Conservation (phyloP, 2,888 invertebrate species). For the Agriotes lineatus region DNA sequence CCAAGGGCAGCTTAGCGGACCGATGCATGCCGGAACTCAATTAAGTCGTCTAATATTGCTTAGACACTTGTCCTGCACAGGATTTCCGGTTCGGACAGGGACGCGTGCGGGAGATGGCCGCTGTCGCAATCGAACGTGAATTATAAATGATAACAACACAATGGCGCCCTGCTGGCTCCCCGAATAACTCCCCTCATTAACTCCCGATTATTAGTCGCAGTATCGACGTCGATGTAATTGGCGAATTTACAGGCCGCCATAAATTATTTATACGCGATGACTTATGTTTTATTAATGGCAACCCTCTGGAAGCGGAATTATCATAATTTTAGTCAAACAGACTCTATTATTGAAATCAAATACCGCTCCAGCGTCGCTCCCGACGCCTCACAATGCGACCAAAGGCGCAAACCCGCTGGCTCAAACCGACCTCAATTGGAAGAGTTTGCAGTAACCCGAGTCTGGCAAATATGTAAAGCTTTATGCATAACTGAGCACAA, state of each 20-base stretch:
- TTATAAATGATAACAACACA: conserved; percentile 34
- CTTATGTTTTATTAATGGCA: conserved; percentile 34
- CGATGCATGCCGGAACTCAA: conserved; percentile 39
- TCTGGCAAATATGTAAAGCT: conserved; percentile 14
- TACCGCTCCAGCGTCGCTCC: background rate
- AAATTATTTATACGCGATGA: conserved; percentile 27
- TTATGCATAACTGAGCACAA: conserved; percentile 15
- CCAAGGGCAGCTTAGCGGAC: conserved; percentile 29
- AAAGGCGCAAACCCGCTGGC: conserved; percentile 4
- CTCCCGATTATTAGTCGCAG: conserved; percentile 15
- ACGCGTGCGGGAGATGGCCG: conserved; percentile 22
- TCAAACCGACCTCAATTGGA: conserved; percentile 2
- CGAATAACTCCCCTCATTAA: conserved; percentile 27
- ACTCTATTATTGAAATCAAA: conserved; percentile 28
- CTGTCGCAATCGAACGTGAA: conserved; percentile 32
- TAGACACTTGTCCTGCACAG: conserved; percentile 40
- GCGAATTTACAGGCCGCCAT: conserved; percentile 20
- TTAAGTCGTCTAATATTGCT: conserved; percentile 40
- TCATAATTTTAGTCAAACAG: conserved; percentile 36
- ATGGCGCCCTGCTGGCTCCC: conserved; percentile 17
- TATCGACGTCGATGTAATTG: conserved; percentile 18
- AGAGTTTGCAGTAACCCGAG: conserved; percentile 21
- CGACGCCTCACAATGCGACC: conserved; percentile 1
- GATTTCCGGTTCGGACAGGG: conserved; percentile 38
- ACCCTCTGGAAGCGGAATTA: conserved; percentile 13